Conservation (phyloP, 2,888 invertebrate species). For the Sabatieria punctata region DNA sequence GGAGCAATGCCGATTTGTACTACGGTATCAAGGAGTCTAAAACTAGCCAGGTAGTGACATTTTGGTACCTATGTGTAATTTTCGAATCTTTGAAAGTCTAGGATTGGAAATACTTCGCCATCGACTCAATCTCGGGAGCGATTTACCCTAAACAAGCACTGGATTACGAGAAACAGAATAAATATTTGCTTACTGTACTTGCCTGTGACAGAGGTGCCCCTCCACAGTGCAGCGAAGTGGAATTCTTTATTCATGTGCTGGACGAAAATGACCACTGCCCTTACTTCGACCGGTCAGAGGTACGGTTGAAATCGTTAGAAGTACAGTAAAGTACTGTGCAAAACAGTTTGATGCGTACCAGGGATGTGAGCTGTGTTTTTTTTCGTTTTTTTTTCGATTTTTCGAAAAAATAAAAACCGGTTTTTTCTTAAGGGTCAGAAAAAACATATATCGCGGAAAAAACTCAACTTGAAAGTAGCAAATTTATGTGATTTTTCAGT, state of each 20-base stretch:
- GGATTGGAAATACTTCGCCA: constrained; percentile 9
- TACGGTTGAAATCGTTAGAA: constrained; percentile 15
- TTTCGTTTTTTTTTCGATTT: no score
- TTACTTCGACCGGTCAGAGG: constrained; percentile 18
- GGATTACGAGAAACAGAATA: constrained; percentile 4
- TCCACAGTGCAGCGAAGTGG: constrained; percentile 12
- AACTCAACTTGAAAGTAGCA: no score
- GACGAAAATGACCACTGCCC: constrained; percentile 32
- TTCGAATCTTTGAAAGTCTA: no score
- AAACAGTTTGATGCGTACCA: no score
- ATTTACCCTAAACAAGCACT: constrained; percentile 5
- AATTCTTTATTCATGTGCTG: constrained; percentile 11
- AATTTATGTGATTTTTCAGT: no score
- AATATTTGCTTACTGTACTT: not conserved
- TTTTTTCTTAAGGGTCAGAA: no score
- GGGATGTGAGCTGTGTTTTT: no score
- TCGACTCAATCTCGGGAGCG: constrained; percentile 2
- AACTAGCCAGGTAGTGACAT: no score
- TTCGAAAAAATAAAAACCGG: no score
- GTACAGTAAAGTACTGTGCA: not conserved
- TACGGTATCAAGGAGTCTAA: constrained; percentile 42
- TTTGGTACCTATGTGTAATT: no score
- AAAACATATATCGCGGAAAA: no score
- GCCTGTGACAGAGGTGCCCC: constrained; percentile 12
- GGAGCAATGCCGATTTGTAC: constrained; percentile 52